These are phyloP conservation scores for Cremastobaeus sp. DNA, from an alignment of 2,888 invertebrate genomes.

Conservation along the genomic window DNA sequence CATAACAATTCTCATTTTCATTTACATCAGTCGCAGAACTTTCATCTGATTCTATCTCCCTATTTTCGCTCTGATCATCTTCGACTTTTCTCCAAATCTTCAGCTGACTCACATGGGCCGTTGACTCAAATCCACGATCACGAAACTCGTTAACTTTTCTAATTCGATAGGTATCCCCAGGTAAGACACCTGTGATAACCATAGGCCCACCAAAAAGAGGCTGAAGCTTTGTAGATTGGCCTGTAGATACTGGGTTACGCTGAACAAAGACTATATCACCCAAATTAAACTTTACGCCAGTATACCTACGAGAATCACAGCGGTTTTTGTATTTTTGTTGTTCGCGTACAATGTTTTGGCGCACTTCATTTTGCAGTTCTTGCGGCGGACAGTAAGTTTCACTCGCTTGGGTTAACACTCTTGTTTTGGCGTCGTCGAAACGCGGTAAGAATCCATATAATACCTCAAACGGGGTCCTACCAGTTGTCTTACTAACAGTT, in stretches of 20 bases:
- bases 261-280: conserved; percentile 41
- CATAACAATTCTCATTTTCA: neutral
- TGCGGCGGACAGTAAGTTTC: neutral
- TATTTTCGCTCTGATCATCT: neutral
- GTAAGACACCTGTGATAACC: neutral
- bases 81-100: neutral
- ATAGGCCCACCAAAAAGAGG: neutral
- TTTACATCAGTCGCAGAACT: neutral
- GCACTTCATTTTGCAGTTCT: neutral
- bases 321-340: neutral
- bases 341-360: neutral
- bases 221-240: conserved; percentile 40
- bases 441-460: conserved; percentile 20
- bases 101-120: too few relatives aligned
- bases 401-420: neutral
- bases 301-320: neutral
- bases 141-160: neutral
- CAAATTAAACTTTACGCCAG: conserved; percentile 22
- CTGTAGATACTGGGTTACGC: conserved; percentile 13
- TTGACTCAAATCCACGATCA: neutral
- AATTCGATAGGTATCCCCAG: neutral
- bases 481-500: conserved; percentile 19
- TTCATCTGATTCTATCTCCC: neutral
- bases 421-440: neutral
- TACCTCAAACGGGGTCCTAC: conserved; percentile 23